Evolutionary conservation across 2,113 vertebrate genomes (phyloP).

Genomic region (Xenopus tropicalis): DNA sequence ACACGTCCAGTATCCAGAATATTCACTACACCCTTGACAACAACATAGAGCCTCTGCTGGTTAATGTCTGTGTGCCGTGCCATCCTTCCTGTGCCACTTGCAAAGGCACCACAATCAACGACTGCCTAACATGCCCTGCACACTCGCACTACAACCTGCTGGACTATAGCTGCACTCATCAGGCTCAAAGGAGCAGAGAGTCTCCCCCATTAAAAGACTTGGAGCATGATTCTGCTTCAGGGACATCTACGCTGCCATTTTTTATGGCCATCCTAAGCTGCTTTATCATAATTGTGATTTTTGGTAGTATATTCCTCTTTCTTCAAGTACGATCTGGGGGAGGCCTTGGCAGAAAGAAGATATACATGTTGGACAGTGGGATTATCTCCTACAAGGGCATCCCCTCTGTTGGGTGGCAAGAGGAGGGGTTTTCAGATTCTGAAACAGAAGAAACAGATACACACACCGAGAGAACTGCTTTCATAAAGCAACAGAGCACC

Average conservation of each 20-base stretch:
- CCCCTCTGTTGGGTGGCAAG: constrained; percentile 85
- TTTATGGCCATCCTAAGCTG: constrained; percentile 86
- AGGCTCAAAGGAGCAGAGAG: constrained; percentile 87
- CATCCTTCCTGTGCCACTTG: constrained; percentile 85
- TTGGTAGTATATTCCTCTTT: constrained; percentile 79
- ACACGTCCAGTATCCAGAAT: constrained; percentile 67
- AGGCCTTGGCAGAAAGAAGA: constrained; percentile 71
- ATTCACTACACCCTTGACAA: constrained; percentile 80
- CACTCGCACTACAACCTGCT: constrained; percentile 79
- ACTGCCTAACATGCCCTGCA: constrained; percentile 85
- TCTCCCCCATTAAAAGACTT: constrained; percentile 60
- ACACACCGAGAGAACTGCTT: constrained; percentile 93
- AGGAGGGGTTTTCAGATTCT: constrained; percentile 81
- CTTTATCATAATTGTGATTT: constrained; percentile 79
- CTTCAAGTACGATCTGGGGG: constrained; percentile 85
- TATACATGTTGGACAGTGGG: constrained; percentile 74
- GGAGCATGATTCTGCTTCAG: constrained; percentile 45
- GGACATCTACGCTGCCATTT: constrained; percentile 67
- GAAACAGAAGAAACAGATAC: constrained; percentile 83
- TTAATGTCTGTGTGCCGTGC: constrained; percentile 86
- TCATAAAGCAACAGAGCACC: constrained; percentile 98
- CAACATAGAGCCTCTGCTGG: constrained; percentile 75
- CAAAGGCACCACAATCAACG: constrained; percentile 63
- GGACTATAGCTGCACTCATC: constrained; percentile 78
- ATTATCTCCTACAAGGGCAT: constrained; percentile 91